Percentiles rank a stretch among this genome's conserved stretches.
Conservation (phyloP, 2,113 vertebrate genomes). For the Patagioenas fasciata region DNA sequence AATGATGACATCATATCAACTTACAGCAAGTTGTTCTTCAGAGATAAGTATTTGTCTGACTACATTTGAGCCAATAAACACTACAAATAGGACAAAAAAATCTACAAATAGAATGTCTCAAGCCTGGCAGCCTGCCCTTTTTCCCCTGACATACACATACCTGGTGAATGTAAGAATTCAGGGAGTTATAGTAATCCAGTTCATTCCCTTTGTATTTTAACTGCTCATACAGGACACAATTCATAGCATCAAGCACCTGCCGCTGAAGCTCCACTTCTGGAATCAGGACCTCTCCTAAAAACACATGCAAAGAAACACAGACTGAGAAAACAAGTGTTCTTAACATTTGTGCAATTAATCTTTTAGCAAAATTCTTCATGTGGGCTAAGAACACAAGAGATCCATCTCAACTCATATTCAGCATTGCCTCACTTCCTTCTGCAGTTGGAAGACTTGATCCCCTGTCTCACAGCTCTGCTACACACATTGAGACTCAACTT, state of each 20-base stretch:
- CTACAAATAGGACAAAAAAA: background rate
- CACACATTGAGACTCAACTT: background rate
- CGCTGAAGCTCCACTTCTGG: conserved; percentile 90
- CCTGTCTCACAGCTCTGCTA: background rate
- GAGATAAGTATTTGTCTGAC: background rate
- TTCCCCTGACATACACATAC: conserved; percentile 53
- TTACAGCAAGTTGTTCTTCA: background rate
- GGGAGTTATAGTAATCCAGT: conserved; percentile 94
- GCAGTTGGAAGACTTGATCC: background rate
- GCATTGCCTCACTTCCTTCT: background rate
- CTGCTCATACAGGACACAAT: conserved; percentile 91
- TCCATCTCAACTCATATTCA: background rate
- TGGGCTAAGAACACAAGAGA: background rate
- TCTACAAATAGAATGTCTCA: fast-evolving
- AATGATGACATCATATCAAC: background rate
- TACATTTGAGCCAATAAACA: background rate
- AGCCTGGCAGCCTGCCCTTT: background rate
- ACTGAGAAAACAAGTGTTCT: background rate
- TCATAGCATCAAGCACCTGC: conserved; percentile 91
- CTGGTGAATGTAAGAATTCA: conserved; percentile 98
- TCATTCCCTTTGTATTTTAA: conserved; percentile 95
- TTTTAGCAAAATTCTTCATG: background rate
- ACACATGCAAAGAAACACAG: background rate
- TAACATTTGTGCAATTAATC: background rate
- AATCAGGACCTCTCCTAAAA: conserved; percentile 75